Evolutionary conservation across 2,888 invertebrate species (phyloP).

Genomic region (Watsonalla binaria): DNA sequence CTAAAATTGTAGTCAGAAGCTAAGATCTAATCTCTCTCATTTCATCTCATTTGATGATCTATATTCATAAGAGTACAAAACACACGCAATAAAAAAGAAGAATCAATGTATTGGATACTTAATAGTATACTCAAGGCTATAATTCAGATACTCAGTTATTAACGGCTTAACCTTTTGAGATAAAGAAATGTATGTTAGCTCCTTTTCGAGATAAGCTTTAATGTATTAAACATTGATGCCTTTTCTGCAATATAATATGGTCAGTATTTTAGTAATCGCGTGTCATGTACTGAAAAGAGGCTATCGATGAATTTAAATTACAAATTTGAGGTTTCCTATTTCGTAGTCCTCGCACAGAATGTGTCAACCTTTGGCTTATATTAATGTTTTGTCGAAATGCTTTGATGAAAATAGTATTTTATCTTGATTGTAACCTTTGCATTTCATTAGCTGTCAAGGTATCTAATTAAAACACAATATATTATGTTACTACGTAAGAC

Average conservation of each 20-base stretch:
- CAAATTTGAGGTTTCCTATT: conserved; percentile 7
- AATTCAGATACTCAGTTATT: conserved; percentile 12
- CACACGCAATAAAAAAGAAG: background rate
- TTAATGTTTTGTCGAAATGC: conserved; percentile 10
- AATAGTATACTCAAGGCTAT: conserved; percentile 1
- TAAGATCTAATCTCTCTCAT: too few relatives aligned
- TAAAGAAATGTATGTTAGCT: conserved; percentile 15
- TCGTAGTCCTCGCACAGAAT: conserved; percentile 25
- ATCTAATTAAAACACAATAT: background rate
- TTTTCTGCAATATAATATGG: conserved; percentile 1
- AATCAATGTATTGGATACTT: background rate
- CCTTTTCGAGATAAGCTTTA: conserved; percentile 14
- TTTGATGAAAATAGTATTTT: background rate
- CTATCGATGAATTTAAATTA: conserved; percentile 14
- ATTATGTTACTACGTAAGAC: background rate
- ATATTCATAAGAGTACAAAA: too few relatives aligned
- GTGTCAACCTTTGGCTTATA: conserved; percentile 20
- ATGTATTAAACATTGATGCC: conserved; percentile 13
- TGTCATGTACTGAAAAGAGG: conserved; percentile 5
- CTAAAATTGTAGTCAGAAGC: too few relatives aligned
- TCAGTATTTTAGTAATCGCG: conserved; percentile 9
- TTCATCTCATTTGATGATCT: too few relatives aligned
- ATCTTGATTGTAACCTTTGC: background rate
- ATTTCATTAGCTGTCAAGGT: background rate
- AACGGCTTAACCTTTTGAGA: conserved; percentile 18